These are phyloP conservation scores for Sphenopsis melanotis DNA, from an alignment of 2,797 vertebrate species.

Conservation along the genomic window DNA sequence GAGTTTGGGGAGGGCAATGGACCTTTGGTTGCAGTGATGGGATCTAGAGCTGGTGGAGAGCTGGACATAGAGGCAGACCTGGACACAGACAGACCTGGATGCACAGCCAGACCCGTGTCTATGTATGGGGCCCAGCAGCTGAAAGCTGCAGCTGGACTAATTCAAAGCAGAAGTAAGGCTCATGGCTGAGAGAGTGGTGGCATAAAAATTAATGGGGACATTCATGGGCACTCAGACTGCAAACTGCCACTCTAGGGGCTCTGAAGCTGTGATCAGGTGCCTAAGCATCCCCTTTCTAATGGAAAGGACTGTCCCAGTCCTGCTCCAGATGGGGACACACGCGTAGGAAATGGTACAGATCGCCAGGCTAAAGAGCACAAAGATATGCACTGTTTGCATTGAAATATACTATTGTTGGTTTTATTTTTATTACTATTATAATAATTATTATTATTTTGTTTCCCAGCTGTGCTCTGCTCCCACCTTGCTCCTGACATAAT, in stretches of 20 bases:
- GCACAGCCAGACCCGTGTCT: not conserved
- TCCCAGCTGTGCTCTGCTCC: not conserved
- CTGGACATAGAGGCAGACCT: not conserved
- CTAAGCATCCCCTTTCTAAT: not conserved
- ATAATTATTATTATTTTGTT: not conserved
- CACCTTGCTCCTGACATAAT: not conserved
- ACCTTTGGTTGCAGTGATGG: not conserved
- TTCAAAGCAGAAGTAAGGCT: not conserved
- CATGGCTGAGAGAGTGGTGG: not conserved
- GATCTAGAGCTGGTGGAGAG: not conserved
- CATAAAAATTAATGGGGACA: not conserved
- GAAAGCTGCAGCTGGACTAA: not conserved
- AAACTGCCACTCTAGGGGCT: not conserved
- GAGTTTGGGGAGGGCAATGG: not conserved
- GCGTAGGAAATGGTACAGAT: not conserved
- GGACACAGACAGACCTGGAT: not conserved
- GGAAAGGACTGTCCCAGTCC: not conserved
- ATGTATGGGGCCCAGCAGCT: not conserved
- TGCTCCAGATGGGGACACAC: not conserved
- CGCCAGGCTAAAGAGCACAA: not conserved
- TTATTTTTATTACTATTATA: not conserved
- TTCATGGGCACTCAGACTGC: not conserved
- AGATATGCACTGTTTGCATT: not conserved
- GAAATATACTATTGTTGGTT: not conserved
- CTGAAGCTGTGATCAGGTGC: not conserved